Percentiles rank a stretch among this genome's conserved stretches.
These are phyloP conservation scores for Dipodomys merriami DNA, from an alignment of 2,113 vertebrate genomes.

Conservation along the genomic window DNA sequence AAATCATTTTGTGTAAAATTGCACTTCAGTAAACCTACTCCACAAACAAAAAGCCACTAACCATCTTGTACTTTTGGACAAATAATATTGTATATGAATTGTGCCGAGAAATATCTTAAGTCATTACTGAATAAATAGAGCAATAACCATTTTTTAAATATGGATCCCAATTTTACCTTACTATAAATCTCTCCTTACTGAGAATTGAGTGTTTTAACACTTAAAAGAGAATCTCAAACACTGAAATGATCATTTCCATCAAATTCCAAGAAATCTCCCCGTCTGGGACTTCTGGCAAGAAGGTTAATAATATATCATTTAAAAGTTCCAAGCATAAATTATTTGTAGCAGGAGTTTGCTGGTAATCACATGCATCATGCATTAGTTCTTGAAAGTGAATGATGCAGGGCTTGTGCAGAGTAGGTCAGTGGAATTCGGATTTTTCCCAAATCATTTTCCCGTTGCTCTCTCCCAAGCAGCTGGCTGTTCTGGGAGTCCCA, in stretches of 20 bases:
- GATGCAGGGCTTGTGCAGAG: constrained; percentile 56
- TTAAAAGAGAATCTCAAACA: constrained; percentile 49
- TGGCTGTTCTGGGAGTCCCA: background rate
- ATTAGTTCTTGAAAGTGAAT: constrained; percentile 77
- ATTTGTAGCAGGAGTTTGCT: constrained; percentile 78
- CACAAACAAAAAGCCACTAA: background rate
- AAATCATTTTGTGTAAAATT: background rate
- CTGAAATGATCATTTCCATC: constrained; percentile 47
- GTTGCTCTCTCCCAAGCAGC: constrained; percentile 15
- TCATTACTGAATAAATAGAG: background rate
- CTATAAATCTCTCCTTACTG: background rate
- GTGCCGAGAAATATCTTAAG: background rate
- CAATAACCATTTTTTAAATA: background rate
- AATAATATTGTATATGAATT: background rate
- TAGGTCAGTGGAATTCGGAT: constrained; percentile 72
- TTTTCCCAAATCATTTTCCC: constrained; percentile 70
- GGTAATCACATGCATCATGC: constrained; percentile 72
- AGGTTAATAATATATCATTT: constrained; percentile 76
- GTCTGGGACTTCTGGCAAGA: constrained; percentile 57
- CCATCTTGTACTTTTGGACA: background rate
- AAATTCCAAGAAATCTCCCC: constrained; percentile 62
- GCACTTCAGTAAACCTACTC: background rate
- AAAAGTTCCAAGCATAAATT: constrained; percentile 78
- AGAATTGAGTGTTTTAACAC: constrained; percentile 45
- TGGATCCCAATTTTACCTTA: background rate